Evolutionary conservation across 92 coral and sea anemone species (phyloP).

Genomic region (Porites divaricata): DNA sequence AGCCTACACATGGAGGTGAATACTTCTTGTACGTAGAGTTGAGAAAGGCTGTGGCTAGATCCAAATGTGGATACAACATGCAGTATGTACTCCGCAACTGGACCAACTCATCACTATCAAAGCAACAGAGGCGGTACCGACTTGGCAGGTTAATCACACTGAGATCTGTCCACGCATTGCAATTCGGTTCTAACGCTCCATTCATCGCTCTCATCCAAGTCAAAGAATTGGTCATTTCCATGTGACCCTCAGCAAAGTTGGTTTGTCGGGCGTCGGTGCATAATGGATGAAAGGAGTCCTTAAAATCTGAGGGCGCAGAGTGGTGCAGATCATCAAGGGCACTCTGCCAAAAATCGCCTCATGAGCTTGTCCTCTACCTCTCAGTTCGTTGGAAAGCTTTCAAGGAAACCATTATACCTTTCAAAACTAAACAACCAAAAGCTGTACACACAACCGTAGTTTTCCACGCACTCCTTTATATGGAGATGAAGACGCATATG

Average conservation of each 20-base stretch:
- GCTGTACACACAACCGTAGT: constrained; percentile 22
- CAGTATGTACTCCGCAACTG: constrained; percentile 10
- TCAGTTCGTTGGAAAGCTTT: constrained; percentile 22
- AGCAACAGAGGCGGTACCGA: constrained; percentile 19
- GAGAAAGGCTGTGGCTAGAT: neutral
- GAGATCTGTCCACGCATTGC: neutral
- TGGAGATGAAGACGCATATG: neutral
- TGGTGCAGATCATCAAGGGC: constrained; percentile 32
- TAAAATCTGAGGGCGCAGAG: constrained; percentile 7
- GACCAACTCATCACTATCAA: constrained; percentile 18
- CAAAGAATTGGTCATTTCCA: neutral
- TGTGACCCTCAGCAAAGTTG: neutral
- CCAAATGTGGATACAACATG: constrained; percentile 2
- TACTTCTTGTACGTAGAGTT: constrained; percentile 28
- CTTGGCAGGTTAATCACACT: neutral
- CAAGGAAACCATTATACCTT: constrained; percentile 25
- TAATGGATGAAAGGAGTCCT: neutral
- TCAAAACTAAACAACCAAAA: constrained; percentile 60
- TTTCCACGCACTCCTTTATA: constrained; percentile 33
- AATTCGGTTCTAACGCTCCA: neutral
- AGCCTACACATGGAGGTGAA: constrained; percentile 4
- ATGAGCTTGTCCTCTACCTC: constrained; percentile 31
- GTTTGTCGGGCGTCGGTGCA: neutral
- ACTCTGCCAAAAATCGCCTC: constrained; percentile 26
- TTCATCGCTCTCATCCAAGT: neutral